Evolutionary conservation across 2,113 vertebrate genomes (phyloP), one percentile per base, ranked within the genome.

Genomic region (Arvicanthis niloticus): DNA sequence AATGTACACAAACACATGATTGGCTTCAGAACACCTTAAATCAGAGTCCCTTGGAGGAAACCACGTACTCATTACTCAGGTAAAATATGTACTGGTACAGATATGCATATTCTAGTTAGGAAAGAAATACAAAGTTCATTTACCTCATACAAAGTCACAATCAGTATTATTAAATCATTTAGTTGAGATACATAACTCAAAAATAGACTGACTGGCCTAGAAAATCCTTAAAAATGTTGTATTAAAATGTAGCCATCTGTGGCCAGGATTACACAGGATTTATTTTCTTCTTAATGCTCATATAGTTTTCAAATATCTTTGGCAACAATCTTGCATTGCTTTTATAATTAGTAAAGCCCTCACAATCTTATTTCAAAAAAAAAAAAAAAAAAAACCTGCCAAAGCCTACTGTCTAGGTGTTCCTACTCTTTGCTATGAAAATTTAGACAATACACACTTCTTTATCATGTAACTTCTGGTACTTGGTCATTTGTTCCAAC

Each of bases 331-430:
- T 77, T 92, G 56, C 16, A 87, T 48, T 86, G 45, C n/a, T 96
- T 98, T 87, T 75, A 51, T 87, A 94, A 94, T 96, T 88, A 91
- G 86, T 94, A 95, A 96, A 91, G 40, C 1, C 22, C 51, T 67
- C 11, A 91, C 17, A 95, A 89, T 68, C 37, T 93, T 76, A 85
- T 86, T 96, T 97, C 89, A 75, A 34, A 89, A 91, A 92, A 40
- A 34, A 89, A 89, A 92, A 48, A 72, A 42, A 6, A 40, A 60
- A 60, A 42, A 62, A 84, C 29, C n/a, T 31, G n/a, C 24, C n/a
- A 84, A 84, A 84, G 56, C n/a, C 81, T 70, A 84, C 77, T 34
- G n/a, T n/a, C n/a, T n/a, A 75, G 22, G 68, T 42, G 68, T 67
- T 85, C 13, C 78, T 56, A 91, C 8, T 81, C 42, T 93, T 80